These are phyloP conservation scores for Setophaga kirtlandii DNA, from an alignment of 2,113 vertebrate species.

Conservation along the genomic window DNA sequence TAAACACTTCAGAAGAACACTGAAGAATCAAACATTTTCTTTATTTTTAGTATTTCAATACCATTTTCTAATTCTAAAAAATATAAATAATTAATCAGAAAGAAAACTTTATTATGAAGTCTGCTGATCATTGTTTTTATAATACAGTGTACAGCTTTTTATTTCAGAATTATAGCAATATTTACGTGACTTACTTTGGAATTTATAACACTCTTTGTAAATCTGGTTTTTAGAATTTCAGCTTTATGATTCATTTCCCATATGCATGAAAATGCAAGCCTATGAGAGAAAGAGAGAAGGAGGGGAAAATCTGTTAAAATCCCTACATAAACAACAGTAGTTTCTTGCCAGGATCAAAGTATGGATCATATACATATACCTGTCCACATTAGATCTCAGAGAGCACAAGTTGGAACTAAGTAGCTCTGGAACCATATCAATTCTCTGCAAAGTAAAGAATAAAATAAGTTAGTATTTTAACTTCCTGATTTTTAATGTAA, in stretches of 20 bases:
- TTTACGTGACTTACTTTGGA: slow-evolving; percentile 85
- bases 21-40: neutral
- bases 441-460: slow-evolving; percentile 83
- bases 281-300: slow-evolving; percentile 16
- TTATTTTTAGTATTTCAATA: neutral
- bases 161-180: neutral
- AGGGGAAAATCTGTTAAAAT: neutral
- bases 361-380: slow-evolving; percentile 73
- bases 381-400: slow-evolving; percentile 89
- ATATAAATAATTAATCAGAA: neutral
- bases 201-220: slow-evolving; percentile 95
- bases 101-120: neutral
- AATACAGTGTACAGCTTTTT: neutral
- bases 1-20: neutral
- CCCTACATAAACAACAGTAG: neutral
- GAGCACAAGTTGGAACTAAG: slow-evolving; percentile 98
- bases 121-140: neutral
- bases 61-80: neutral
- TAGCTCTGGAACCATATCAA: slow-evolving; percentile 98
- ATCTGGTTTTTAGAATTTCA: slow-evolving; percentile 89
- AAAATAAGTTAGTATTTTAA: neutral
- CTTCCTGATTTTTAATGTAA: neutral
- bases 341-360: neutral
- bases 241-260: slow-evolving; percentile 93
- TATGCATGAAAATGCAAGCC: slow-evolving; percentile 96